Evolutionary conservation across 2,888 invertebrate genomes (phyloP), one percentile per base, ranked within the genome.

Genomic region (Pocota personata): DNA sequence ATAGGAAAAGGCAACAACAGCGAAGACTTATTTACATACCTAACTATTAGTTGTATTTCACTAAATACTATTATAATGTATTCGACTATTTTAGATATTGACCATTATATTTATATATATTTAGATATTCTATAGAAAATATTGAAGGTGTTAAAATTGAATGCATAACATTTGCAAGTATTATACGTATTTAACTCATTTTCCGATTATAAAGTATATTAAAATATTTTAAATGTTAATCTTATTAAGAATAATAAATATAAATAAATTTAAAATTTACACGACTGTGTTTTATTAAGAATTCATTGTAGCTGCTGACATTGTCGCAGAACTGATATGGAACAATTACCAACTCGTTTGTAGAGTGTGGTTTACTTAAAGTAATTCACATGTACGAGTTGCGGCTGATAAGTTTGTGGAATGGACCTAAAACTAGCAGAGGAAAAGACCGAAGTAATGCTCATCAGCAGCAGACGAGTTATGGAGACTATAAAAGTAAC

Each of bases 21-120:
- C 37, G 24, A 79, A 84, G 84, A 84, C 84, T 84, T 84, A 80
- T 84, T 80, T 84, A 80, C 75, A 75, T 75, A 71, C 43, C 58
- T 77, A 72, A 64, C 64, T 69, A 69, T 75, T 80, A 80, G 80
- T 71, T 80, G 75, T 80, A 80, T 64, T 43, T 58, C 40, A 78
- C 69, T 37, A 79, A 75, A 75, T 76, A 76, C 79, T 83, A 48
- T 40, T 67, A 40, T 83, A n/a, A n/a, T n/a, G n/a, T n/a, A 83
- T 67, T 78, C 55, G 48, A 50, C 55, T 78, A 73, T 83, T 75
- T 76, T 43, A 84, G 14, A 75, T 66, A 83, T 73, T 64, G 64
- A 82, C 14, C 82, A 66, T 82, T 79, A 66, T 80, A 80, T 84
- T 75, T 80, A 84, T 75, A 58, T 75, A 58, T 30, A 75, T 62